Evolutionary conservation across 2,888 invertebrate genomes (phyloP).

Genomic region (Epiblema foenella): DNA sequence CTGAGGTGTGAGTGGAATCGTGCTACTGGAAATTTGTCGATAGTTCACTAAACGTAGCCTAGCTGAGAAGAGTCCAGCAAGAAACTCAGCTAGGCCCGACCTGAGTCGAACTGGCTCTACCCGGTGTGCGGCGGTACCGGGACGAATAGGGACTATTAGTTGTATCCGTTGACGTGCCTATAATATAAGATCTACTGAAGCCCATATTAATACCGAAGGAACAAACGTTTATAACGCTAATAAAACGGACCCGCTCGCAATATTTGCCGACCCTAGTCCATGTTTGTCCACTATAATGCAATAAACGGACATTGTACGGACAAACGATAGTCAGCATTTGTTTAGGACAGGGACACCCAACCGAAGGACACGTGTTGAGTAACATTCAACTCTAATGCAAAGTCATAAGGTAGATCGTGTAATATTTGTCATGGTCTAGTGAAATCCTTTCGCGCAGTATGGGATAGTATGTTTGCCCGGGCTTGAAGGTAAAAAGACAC

Average conservation of each 20-base stretch:
- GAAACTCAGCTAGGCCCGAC: too few relatives aligned
- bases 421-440: not conserved
- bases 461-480: slow-evolving; percentile 14
- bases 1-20: too few relatives aligned
- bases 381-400: not conserved
- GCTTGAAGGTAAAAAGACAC: slow-evolving; percentile 28
- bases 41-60: too few relatives aligned
- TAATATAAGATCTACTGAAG: not conserved
- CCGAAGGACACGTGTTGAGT: not conserved
- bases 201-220: slow-evolving; percentile 9
- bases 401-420: not conserved
- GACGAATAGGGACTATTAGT: too few relatives aligned
- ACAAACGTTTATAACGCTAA: slow-evolving; percentile 22
- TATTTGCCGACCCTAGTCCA: slow-evolving; percentile 30
- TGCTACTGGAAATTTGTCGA: too few relatives aligned
- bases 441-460: slow-evolving; percentile 3
- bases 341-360: slow-evolving; percentile 26
- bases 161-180: too few relatives aligned
- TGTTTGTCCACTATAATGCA: slow-evolving; percentile 34
- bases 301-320: slow-evolving; percentile 31
- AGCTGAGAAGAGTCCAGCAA: too few relatives aligned
- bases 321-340: slow-evolving; percentile 40
- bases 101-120: too few relatives aligned
- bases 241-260: slow-evolving; percentile 22
- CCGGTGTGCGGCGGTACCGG: too few relatives aligned